Percentiles rank a stretch among this genome's conserved stretches.
These are phyloP conservation scores for Grallaria varia DNA, from an alignment of 2,113 vertebrate species.

Conservation along the genomic window DNA sequence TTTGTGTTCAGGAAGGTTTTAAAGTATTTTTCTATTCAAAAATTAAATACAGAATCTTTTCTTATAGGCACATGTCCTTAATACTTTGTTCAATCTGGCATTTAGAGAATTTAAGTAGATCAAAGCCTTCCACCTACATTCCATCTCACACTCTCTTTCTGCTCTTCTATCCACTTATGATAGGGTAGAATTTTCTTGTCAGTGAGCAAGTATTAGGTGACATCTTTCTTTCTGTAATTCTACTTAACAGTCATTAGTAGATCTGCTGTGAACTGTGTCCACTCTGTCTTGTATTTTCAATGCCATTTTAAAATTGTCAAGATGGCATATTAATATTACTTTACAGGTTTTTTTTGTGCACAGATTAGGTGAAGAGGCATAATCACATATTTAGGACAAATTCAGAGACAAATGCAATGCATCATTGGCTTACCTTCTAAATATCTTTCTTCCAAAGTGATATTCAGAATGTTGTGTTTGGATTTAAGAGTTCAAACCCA, in stretches of 20 bases:
- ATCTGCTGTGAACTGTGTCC: background rate
- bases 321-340: background rate
- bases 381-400: background rate
- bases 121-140: constrained; percentile 40
- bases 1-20: background rate
- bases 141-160: background rate
- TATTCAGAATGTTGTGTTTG: background rate
- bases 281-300: background rate
- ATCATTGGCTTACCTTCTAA: background rate
- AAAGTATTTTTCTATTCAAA: background rate
- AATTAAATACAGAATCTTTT: background rate
- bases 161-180: background rate
- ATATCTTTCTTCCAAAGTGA: background rate
- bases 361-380: background rate
- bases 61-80: background rate
- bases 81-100: background rate
- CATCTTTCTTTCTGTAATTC: background rate
- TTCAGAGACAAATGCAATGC: background rate
- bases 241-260: background rate
- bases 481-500: background rate
- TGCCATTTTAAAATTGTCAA: background rate
- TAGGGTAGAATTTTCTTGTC: constrained; percentile 55
- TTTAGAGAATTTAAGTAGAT: constrained; percentile 19
- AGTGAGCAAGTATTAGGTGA: background rate
- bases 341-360: background rate